phyloP scores from a whole-genome alignment of 2,888 invertebrate genomes.

The Acrobasis repandana region DNA sequence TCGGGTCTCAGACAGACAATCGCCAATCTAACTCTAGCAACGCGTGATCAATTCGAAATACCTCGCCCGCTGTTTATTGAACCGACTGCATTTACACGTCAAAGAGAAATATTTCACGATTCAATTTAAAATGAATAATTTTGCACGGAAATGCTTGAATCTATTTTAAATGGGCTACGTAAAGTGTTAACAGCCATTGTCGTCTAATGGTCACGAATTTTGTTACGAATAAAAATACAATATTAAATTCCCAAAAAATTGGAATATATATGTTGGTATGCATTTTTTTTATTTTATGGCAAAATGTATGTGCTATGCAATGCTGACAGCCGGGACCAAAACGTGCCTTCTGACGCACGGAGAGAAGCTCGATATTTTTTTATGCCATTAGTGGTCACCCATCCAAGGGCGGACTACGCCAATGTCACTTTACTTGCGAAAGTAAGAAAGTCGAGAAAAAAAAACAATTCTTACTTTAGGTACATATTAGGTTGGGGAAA shows the following conservation, averaged over 20 bases:
- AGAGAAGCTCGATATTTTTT: no score
- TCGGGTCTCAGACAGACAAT: background rate
- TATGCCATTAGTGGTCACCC: no score
- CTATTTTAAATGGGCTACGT: background rate
- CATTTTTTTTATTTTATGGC: no score
- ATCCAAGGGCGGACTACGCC: no score
- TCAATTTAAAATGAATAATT: background rate
- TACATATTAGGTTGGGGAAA: no score
- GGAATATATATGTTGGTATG: background rate
- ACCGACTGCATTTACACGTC: background rate
- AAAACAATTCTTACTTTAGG: no score
- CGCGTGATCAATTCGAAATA: background rate
- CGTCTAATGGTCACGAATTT: background rate
- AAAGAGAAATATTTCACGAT: slow-evolving; percentile 4
- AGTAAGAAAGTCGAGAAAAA: no score
- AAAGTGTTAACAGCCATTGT: background rate
- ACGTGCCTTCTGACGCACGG: no score
- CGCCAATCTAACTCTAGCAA: background rate
- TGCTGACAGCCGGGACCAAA: no score
- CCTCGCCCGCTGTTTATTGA: background rate
- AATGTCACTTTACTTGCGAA: no score
- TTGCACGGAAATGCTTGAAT: background rate
- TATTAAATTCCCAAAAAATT: background rate
- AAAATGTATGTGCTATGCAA: no score
- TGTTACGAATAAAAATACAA: no score